Evolutionary conservation across 2,797 vertebrate genomes (phyloP), one percentile per base, ranked within the genome.

Genomic region (Lutjanus campechanus): DNA sequence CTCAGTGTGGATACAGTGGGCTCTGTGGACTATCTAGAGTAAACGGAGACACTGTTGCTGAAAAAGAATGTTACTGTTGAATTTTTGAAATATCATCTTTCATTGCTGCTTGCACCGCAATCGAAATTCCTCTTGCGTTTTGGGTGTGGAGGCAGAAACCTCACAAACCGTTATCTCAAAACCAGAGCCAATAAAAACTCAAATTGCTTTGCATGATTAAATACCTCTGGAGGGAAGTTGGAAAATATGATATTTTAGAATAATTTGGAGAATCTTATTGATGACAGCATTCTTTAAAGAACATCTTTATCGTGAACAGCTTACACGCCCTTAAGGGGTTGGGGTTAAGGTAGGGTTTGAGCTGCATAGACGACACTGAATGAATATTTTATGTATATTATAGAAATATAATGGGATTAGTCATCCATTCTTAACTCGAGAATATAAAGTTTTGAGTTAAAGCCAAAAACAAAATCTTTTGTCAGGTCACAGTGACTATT

Each of bases 11-110:
- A 70, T 3, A 56, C 62, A 61, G 2, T 49, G n/a, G 41, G 22
- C 41, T 63, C 11, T 61, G 22, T 41, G 25, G 15, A 17, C 44
- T 22, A 56, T 50, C 17, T 22, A 46, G 40, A n/a, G 17, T 43
- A 51, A 51, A 56, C 9, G 7, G 44, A 46, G 22, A 65, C 69
- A 53, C n/a, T 51, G 25, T 53, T 19, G 29, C 47, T 71, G 66
- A 10, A 64, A 74, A 60, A 5, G 20, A 11, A 22, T 43, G 16
- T 17, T 17, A 29, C 3, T 43, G 60, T 43, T 47, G 17, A 36
- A 41, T 69, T 17, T 62, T 17, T 46, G 15, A 55, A 25, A 8
- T 44, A 5, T 40, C 3, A 17, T 71, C 16, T 58, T 40, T 69
- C 10, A 41, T 65, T 29, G 8, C 59, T 46, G 3, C 22, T 11